Percentiles rank a stretch among this genome's conserved stretches.
These are phyloP conservation scores for Anastrepha obliqua DNA, from an alignment of 1,140 invertebrate genomes.

Conservation along the genomic window DNA sequence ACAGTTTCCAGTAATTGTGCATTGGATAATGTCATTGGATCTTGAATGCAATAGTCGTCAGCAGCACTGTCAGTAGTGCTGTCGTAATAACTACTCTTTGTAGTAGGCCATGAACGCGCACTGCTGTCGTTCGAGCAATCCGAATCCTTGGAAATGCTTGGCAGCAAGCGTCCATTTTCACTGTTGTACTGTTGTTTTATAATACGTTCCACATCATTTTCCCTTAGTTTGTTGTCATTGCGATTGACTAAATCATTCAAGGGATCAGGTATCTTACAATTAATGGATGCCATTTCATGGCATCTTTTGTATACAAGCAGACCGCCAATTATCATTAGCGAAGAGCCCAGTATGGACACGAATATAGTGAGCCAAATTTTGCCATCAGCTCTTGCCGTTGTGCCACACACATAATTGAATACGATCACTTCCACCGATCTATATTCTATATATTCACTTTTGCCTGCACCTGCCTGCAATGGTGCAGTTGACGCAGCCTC, in stretches of 20 bases:
- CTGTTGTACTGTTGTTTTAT: neutral
- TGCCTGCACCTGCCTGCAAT: neutral
- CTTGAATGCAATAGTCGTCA: neutral
- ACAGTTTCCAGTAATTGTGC: neutral
- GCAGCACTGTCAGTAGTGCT: neutral
- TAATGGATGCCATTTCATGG: constrained; percentile 1
- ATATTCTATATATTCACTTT: neutral
- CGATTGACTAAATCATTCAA: neutral
- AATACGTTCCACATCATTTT: neutral
- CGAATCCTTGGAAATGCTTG: constrained; percentile 15
- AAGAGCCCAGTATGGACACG: neutral
- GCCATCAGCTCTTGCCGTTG: neutral
- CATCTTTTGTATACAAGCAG: neutral
- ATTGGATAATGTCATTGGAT: neutral
- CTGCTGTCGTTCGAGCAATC: neutral
- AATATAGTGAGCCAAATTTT: constrained; percentile 14
- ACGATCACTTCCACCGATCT: neutral
- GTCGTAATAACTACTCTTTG: constrained; percentile 11
- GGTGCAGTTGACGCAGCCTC: neutral
- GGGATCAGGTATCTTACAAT: neutral
- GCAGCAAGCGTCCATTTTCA: neutral
- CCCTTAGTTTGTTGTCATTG: neutral
- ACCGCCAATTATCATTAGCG: neutral
- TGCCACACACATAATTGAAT: neutral
- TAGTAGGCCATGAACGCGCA: neutral